A percentile compares a stretch with the other conserved stretches of the same genome.
These are phyloP conservation scores for Nylanderia fulva DNA, from an alignment of 1,140 invertebrate genomes.

Conservation along the genomic window DNA sequence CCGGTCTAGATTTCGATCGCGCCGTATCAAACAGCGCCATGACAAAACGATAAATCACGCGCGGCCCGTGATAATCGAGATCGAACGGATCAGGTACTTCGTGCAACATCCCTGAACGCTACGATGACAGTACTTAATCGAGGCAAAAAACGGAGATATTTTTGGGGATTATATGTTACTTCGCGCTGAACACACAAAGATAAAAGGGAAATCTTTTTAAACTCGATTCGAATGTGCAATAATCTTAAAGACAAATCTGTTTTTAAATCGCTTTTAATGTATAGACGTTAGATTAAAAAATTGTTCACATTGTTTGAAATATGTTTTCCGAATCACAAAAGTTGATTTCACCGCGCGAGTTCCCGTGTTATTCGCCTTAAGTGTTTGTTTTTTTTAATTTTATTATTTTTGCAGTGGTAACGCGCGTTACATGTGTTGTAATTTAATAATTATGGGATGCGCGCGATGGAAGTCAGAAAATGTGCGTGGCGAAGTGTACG, in stretches of 20 bases:
- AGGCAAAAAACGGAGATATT: not conserved
- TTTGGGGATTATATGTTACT: not conserved
- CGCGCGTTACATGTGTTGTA: conserved; percentile 34
- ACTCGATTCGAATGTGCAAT: not conserved
- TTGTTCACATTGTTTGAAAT: not conserved
- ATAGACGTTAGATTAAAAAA: not conserved
- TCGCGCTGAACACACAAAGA: not conserved
- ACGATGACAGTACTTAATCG: not conserved
- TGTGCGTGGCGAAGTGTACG: conserved; percentile 12
- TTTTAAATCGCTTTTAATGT: not conserved
- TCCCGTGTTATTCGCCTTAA: not conserved
- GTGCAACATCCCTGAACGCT: conserved; percentile 27
- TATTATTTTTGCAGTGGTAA: not conserved
- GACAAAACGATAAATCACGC: conserved; percentile 66
- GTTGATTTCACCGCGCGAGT: not conserved
- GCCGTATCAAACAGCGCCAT: conserved; percentile 60
- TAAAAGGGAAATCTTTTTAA: not conserved
- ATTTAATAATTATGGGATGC: conserved; percentile 53
- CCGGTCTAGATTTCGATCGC: conserved; percentile 63
- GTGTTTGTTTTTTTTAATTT: not conserved
- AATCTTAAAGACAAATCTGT: not conserved
- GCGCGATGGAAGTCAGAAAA: conserved; percentile 17
- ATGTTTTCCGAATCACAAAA: not conserved
- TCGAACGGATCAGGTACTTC: conserved; percentile 38
- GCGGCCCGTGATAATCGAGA: conserved; percentile 40